These are phyloP conservation scores for Holothuria scabra DNA, from an alignment of 53 echinoderm and acorn worm species.

Conservation along the genomic window DNA sequence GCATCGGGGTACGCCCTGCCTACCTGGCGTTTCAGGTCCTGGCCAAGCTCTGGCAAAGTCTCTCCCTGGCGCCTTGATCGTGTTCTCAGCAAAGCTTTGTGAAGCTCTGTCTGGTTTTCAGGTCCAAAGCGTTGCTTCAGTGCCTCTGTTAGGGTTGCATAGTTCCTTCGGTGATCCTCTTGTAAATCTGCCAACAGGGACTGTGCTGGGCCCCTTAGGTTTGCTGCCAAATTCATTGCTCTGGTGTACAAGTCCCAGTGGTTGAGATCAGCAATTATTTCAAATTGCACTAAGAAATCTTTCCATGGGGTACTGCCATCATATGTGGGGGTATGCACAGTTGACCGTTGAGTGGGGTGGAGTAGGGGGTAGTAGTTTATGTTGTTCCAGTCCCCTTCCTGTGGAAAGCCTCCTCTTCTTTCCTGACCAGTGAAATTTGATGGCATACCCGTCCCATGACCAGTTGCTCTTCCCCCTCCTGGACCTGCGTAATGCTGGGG, in stretches of 20 bases:
- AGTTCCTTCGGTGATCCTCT: background rate
- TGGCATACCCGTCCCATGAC: no score
- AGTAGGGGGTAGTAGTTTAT: background rate
- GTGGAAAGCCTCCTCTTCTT: background rate
- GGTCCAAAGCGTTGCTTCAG: conserved; percentile 10
- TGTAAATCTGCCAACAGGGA: conserved; percentile 6
- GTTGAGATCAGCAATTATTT: conserved; percentile 1
- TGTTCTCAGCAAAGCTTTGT: background rate
- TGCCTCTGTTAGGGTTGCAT: background rate
- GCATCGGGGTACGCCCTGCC: conserved; percentile 5
- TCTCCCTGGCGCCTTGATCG: background rate
- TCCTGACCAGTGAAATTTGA: background rate
- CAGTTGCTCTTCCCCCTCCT: background rate
- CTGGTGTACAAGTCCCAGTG: background rate
- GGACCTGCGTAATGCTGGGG: background rate
- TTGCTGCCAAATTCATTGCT: conserved; percentile 19
- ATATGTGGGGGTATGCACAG: background rate
- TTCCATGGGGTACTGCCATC: conserved; percentile 5
- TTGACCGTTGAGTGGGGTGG: background rate
- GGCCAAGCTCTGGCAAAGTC: conserved; percentile 1
- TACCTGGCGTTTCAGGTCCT: conserved; percentile 1
- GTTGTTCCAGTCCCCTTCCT: conserved; percentile 1
- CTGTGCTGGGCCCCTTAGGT: background rate
- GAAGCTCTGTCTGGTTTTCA: no score
- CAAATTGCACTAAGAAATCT: background rate